These are phyloP conservation scores for Nymphalis c-album DNA, from an alignment of 2,888 invertebrate species.

Conservation along the genomic window DNA sequence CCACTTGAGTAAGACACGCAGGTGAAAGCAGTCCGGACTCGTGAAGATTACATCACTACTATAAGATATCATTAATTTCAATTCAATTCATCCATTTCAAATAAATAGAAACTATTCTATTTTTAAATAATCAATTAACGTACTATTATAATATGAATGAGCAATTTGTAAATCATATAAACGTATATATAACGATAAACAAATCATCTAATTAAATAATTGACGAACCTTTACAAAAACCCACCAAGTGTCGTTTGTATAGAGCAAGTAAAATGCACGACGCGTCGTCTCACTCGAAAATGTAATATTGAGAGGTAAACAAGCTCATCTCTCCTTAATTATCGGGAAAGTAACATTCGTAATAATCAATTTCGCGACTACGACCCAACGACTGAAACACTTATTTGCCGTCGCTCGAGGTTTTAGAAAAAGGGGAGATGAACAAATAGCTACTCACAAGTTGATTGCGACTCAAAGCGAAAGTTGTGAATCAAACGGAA, in stretches of 20 bases:
- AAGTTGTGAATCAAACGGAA: slow-evolving; percentile 37
- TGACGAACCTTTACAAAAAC: not conserved
- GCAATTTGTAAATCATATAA: no score
- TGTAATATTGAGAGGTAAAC: slow-evolving; percentile 21
- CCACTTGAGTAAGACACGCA: slow-evolving; percentile 33
- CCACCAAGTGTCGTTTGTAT: not conserved
- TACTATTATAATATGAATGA: no score
- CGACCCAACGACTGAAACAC: slow-evolving; percentile 22
- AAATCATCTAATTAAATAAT: not conserved
- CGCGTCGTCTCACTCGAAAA: slow-evolving; percentile 1
- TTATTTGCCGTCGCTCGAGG: slow-evolving; percentile 29
- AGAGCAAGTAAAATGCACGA: slow-evolving; percentile 1
- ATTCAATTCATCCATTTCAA: not conserved
- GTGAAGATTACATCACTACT: not conserved
- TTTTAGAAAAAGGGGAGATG: slow-evolving; percentile 19
- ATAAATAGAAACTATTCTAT: no score
- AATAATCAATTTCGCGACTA: slow-evolving; percentile 27
- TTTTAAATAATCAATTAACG: no score
- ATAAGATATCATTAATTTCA: slow-evolving; percentile 5
- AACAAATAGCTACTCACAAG: slow-evolving; percentile 3
- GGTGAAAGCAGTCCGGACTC: slow-evolving; percentile 13
- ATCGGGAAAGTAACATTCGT: slow-evolving; percentile 25
- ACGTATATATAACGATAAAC: no score
- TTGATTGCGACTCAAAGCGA: slow-evolving; percentile 23
- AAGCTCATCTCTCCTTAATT: slow-evolving; percentile 29